Base-by-base conservation (phyloP, 92 coral and sea anemone species). In the Palythoa caribaeorum region DNA sequence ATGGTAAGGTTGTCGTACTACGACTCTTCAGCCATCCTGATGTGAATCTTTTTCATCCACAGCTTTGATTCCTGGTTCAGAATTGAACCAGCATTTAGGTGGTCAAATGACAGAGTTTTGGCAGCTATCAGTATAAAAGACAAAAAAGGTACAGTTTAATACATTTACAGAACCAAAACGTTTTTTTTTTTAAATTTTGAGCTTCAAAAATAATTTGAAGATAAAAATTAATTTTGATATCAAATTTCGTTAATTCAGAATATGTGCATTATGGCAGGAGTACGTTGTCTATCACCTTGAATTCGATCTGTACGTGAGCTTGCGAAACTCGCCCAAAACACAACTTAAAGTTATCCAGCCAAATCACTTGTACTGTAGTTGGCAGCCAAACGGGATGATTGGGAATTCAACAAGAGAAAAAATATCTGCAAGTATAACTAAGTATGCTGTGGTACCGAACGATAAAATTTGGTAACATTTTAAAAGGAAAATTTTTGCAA, bases 1-100 rank as follows among this genome's bases (percentile, higher is more conserved):
- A 48, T 70, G 70, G 75, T 73, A 94, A 5, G 96, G 96, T 63
- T 51, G 90, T 16, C 88, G 38, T 39, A 83, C 63, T 44, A 86
- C 35, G 51, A 77, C 74, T 71, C 94, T 85, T 60, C 96, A 53
- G 76, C 71, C 55, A 91, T 72, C 44, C 87, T 88, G 63, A 75
- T 19, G 72, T 88, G 50, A 69, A 91, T 91, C 28, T 65, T 37
- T 28, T 91, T 51, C 8, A 91, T 38, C 89, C 92, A 91, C 54
- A 91, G 83, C 70, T 74, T 51, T 16, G 85, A 81, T 68, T 88
- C 94, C 2, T 59, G 53, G 20, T 73, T 11, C 15, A 80, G 20
- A 60, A 87, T 52, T 8, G 71, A 37, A 21, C 83, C 83, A 17
- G 91, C 80, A 52, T 87, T 52, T 3, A 69, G 6, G 15, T 69